phyloP scores from a whole-genome alignment of 2,888 invertebrate genomes.

The Drosophila monieri region DNA sequence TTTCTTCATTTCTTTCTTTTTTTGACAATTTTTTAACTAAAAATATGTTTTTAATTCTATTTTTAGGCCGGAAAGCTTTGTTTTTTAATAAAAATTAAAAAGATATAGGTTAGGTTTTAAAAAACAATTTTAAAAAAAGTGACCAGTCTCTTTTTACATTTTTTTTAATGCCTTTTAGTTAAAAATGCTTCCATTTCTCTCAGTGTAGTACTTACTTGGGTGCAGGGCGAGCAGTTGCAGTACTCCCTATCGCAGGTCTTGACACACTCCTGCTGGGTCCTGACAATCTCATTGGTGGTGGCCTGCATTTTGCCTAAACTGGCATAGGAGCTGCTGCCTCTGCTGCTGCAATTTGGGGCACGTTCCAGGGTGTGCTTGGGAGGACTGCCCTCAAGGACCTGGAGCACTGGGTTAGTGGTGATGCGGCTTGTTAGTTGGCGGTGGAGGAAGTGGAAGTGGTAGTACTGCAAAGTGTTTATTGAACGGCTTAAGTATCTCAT shows the following conservation, averaged over 20 bases:
- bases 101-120: too few relatives aligned
- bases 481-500: slow-evolving; percentile 57
- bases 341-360: slow-evolving; percentile 22
- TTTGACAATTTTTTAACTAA: not conserved
- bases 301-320: slow-evolving; percentile 54
- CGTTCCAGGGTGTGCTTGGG: slow-evolving; percentile 10
- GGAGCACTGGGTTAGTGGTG: slow-evolving; percentile 27
- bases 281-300: slow-evolving; percentile 35
- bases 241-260: slow-evolving; percentile 56
- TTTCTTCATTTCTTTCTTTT: too few relatives aligned
- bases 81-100: too few relatives aligned
- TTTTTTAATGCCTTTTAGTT: too few relatives aligned
- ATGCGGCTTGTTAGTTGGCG: slow-evolving; percentile 47
- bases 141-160: too few relatives aligned
- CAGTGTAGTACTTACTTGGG: slow-evolving; percentile 59
- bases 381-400: not conserved
- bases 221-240: slow-evolving; percentile 57
- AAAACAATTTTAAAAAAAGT: too few relatives aligned
- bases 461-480: slow-evolving; percentile 63
- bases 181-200: not conserved
- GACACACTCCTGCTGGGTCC: slow-evolving; percentile 35
- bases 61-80: too few relatives aligned
- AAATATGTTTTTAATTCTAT: too few relatives aligned
- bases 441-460: not conserved
- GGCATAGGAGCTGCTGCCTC: slow-evolving; percentile 48